phyloP scores from a whole-genome alignment of 2,888 invertebrate species.

The Mythimna impura region DNA sequence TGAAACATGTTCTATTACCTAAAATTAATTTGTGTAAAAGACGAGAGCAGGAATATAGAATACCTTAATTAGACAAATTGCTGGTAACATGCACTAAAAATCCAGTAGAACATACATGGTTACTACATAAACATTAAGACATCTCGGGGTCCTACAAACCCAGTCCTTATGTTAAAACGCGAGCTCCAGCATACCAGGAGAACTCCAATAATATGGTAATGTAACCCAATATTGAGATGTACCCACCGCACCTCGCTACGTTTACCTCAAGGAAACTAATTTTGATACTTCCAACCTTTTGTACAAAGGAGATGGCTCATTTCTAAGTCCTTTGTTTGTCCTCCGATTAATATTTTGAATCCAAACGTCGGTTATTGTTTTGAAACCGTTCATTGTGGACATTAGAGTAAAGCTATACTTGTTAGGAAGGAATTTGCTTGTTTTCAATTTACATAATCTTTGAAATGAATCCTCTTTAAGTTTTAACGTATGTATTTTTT shows the following conservation, averaged over 20 bases:
- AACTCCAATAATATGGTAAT: constrained; percentile 64
- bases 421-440: constrained; percentile 1
- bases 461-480: background rate
- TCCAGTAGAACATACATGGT: background rate
- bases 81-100: too few species aligned
- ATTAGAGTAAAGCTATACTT: background rate
- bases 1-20: too few species aligned
- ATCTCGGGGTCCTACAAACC: background rate
- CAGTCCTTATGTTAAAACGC: constrained; percentile 23
- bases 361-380: constrained; percentile 25
- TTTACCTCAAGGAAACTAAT: constrained; percentile 49
- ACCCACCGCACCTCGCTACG: constrained; percentile 13
- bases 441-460: background rate
- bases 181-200: constrained; percentile 13
- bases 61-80: too few species aligned
- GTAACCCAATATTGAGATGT: constrained; percentile 55
- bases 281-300: constrained; percentile 54
- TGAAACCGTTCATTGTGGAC: constrained; percentile 13
- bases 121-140: background rate
- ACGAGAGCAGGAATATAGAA: too few species aligned
- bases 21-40: too few species aligned
- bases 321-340: constrained; percentile 37
- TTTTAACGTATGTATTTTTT: background rate
- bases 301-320: constrained; percentile 42
- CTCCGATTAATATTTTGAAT: constrained; percentile 47